Evolutionary conservation across 2,797 vertebrate species (phyloP).

Genomic region (Jordanella pulchra): DNA sequence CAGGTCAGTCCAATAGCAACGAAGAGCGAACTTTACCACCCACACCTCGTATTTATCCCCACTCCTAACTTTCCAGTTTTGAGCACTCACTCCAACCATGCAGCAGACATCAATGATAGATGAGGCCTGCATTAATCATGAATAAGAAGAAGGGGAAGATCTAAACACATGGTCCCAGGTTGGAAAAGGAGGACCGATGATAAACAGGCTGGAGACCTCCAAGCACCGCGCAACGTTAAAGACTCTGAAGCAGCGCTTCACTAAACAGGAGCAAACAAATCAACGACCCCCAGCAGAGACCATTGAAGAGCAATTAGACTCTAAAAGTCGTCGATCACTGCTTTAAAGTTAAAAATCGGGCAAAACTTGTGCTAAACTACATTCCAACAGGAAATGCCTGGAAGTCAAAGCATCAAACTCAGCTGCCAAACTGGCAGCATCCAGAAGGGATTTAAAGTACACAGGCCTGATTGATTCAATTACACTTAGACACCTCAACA

Average conservation of each 20-base stretch:
- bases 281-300: not conserved
- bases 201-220: conserved; percentile 18
- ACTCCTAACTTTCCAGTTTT: conserved; percentile 6
- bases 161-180: conserved; percentile 46
- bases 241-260: not conserved
- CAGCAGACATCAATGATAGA: conserved; percentile 75
- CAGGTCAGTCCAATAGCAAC: not conserved
- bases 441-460: conserved; percentile 44
- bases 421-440: conserved; percentile 31
- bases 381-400: not conserved
- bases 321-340: not conserved
- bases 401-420: conserved; percentile 25
- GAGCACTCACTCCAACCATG: conserved; percentile 30
- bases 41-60: not conserved
- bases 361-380: not conserved
- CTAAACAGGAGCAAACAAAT: not conserved
- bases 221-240: conserved; percentile 8
- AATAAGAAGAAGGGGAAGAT: conserved; percentile 51
- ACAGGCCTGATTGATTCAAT: conserved; percentile 65
- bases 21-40: not conserved
- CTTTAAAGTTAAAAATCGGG: not conserved
- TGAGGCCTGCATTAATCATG: conserved; percentile 76
- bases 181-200: conserved; percentile 21
- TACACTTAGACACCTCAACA: conserved; percentile 60
- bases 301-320: conserved; percentile 1